A percentile compares a stretch with the other conserved stretches of the same genome.
phyloP scores from a whole-genome alignment of 1,140 invertebrate species.

The Zaprionus ghesquierei region DNA sequence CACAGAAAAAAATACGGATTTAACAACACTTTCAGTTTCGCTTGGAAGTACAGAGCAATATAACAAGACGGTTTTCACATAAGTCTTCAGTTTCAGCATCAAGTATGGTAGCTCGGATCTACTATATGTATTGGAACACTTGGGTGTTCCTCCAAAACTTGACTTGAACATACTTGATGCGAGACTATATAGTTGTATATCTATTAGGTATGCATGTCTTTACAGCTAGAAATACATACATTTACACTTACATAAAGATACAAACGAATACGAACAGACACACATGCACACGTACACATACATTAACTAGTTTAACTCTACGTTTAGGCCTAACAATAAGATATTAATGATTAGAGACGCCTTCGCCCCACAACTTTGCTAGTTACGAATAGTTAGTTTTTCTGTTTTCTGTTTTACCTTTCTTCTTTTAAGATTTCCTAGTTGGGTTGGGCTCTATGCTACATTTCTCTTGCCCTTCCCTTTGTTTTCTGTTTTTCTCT shows the following conservation, averaged over 20 bases:
- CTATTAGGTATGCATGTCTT: constrained; percentile 5
- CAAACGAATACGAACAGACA: constrained; percentile 64
- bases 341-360: constrained; percentile 31
- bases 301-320: constrained; percentile 61
- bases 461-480: not conserved
- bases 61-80: constrained; percentile 28
- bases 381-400: constrained; percentile 37
- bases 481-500: constrained; percentile 26
- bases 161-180: constrained; percentile 22
- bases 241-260: constrained; percentile 75
- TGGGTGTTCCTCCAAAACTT: not conserved
- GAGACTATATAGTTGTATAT: constrained; percentile 25
- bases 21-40: constrained; percentile 56
- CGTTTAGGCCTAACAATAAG: constrained; percentile 40
- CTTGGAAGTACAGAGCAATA: constrained; percentile 40
- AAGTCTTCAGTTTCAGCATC: constrained; percentile 26
- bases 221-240: constrained; percentile 61
- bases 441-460: constrained; percentile 1
- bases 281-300: constrained; percentile 54
- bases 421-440: constrained; percentile 3
- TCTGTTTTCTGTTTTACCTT: not conserved
- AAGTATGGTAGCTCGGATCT: not conserved
- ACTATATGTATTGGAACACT: not conserved
- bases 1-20: constrained; percentile 27
- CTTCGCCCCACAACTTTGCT: constrained; percentile 23